Conservation (phyloP, 2,113 vertebrate species). For the Puntigrus tetrazona region DNA sequence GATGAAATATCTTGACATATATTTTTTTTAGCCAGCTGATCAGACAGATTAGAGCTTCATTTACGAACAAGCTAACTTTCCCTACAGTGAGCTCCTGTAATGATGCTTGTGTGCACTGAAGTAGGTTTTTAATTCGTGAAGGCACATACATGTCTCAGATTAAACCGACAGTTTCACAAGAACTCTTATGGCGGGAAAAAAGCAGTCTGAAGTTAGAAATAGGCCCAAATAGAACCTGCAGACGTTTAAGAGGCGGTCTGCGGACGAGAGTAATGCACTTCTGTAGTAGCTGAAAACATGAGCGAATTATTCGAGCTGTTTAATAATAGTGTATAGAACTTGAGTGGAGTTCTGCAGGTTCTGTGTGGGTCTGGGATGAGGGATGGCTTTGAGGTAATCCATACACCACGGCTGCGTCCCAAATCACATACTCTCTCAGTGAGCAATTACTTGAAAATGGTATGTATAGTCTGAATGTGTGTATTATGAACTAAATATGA, state of each 20-base stretch:
- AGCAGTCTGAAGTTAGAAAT: slow-evolving; percentile 9
- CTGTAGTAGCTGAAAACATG: not conserved
- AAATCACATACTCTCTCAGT: not conserved
- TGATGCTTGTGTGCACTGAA: not conserved
- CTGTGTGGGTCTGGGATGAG: slow-evolving; percentile 1
- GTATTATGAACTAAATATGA: not conserved
- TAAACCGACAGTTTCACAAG: not conserved
- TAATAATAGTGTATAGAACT: not conserved
- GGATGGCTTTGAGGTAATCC: slow-evolving; percentile 37
- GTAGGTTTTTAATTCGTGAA: not conserved
- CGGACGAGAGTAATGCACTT: not conserved
- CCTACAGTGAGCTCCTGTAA: not conserved
- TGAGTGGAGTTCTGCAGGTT: not conserved
- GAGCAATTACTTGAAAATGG: not conserved
- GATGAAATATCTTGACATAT: not conserved
- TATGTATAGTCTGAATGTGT: not conserved
- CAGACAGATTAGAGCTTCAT: not conserved
- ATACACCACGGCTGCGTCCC: not conserved
- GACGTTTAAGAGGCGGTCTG: not conserved
- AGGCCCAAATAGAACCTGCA: not conserved
- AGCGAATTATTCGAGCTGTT: not conserved
- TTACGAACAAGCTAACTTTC: not conserved
- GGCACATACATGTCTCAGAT: slow-evolving; percentile 23
- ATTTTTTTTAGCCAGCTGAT: not conserved
- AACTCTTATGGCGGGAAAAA: not conserved